A percentile compares a stretch with the other conserved stretches of the same genome.
phyloP scores from a whole-genome alignment of 2,888 invertebrate species.

The Mesodorylaimus sp. region DNA sequence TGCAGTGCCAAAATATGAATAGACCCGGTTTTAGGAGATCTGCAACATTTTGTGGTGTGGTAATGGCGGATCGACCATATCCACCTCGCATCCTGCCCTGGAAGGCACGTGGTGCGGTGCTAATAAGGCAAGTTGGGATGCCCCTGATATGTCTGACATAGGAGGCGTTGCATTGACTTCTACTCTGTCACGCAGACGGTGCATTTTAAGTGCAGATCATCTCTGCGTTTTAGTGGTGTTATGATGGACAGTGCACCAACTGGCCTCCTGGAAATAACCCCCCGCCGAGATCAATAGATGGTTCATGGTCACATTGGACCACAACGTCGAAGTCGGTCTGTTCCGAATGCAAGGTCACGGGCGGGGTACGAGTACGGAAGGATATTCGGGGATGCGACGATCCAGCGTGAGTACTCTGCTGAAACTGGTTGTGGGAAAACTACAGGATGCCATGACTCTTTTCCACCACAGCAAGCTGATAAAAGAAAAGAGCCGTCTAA shows the following conservation, averaged over 20 bases:
- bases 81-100: conserved; percentile 28
- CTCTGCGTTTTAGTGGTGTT: conserved; percentile 23
- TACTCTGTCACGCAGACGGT: background rate
- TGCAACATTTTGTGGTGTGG: conserved; percentile 29
- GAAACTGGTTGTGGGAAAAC: too few relatives aligned
- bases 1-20: background rate
- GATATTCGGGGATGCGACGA: conserved; percentile 25
- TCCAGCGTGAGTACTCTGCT: conserved; percentile 20
- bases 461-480: too few relatives aligned
- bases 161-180: background rate
- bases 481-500: too few relatives aligned
- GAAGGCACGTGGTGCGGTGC: conserved; percentile 29
- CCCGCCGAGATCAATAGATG: too few relatives aligned
- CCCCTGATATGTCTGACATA: background rate
- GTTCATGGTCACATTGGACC: conserved; percentile 27
- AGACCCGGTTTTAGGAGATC: conserved; percentile 18
- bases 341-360: conserved; percentile 23
- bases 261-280: conserved; percentile 17
- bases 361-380: conserved; percentile 20
- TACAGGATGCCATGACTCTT: background rate
- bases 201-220: background rate
- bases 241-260: conserved; percentile 20
- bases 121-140: conserved; percentile 15
- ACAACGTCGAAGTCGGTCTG: conserved; percentile 20
- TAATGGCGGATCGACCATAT: conserved; percentile 28